Conservation (phyloP, 2,797 vertebrate species). For the Mionectes olivaceus region DNA sequence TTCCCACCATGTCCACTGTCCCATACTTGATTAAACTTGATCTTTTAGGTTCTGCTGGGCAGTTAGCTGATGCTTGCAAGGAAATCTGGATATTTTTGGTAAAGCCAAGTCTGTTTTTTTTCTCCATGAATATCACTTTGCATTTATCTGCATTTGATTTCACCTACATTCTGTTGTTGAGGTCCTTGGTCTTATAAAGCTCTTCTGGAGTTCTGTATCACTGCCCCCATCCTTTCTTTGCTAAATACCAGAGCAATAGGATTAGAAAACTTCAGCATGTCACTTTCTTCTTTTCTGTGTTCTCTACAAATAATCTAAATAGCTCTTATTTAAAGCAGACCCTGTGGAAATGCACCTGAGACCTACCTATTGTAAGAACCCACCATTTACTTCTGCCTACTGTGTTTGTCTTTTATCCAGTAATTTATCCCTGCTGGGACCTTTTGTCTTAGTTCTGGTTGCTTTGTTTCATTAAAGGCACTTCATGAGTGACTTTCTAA, state of each 20-base stretch:
- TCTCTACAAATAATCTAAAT: neutral
- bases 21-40: neutral
- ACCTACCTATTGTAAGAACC: neutral
- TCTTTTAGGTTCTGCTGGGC: neutral
- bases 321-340: neutral
- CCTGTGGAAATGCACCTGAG: neutral
- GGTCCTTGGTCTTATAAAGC: neutral
- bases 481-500: neutral
- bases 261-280: neutral
- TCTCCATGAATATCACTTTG: neutral
- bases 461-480: neutral
- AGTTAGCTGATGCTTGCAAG: neutral
- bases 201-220: neutral
- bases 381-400: neutral
- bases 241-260: neutral
- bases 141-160: neutral
- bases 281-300: neutral
- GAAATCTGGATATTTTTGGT: neutral
- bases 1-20: neutral
- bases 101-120: neutral
- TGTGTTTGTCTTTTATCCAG: neutral
- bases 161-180: neutral
- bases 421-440: neutral
- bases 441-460: neutral
- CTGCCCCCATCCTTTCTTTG: neutral